Evolutionary conservation across 2,113 vertebrate genomes (phyloP), one percentile per base, ranked within the genome.

Genomic region (Hyperopisus bebe): DNA sequence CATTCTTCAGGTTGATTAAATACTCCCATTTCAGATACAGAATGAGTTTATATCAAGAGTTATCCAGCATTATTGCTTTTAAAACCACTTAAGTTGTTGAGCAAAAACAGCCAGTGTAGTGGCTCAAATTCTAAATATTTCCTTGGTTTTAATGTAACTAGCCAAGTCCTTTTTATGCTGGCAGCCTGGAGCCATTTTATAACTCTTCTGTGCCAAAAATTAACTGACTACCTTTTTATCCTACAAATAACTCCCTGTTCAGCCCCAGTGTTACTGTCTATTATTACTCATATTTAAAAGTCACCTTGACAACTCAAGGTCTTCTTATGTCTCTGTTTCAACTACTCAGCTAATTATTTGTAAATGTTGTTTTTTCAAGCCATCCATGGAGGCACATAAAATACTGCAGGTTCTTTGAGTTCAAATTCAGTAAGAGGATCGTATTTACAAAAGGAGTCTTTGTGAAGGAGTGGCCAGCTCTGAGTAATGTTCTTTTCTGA

Each of bases 281-380:
- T 70, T 88, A 24, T 88, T 42, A 27, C 39, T 58, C 55, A 15
- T 70, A 31, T 88, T 88, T 70, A 46, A 88, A 88, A 58, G 87
- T 88, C 87, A 88, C 55, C 55, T 88, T 88, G 87, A 88, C 35
- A 66, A n/a, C 55, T 47, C 58, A 70, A 42, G 39, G 39, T 55
- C 70, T 46, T 24, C 62, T 80, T 80, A 19, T 80, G 35, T 46
- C 58, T 35, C 88, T 42, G 27, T 46, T 55, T 31, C 47, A 82
- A 35, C 44, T 44, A 35, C 58, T 70, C 42, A 66, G 11, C 35
- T 44, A 35, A 66, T 66, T 66, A 46, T 66, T 42, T 88, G 53
- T 39, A 88, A 88, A 88, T 44, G n/a, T 86, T 53, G 47, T 31
- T 86, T 86, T 86, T 47, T 35, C 48, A 53, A 51, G 27, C 47